phyloP scores from a whole-genome alignment of 2,888 invertebrate species.

The Abrostola triplasia region DNA sequence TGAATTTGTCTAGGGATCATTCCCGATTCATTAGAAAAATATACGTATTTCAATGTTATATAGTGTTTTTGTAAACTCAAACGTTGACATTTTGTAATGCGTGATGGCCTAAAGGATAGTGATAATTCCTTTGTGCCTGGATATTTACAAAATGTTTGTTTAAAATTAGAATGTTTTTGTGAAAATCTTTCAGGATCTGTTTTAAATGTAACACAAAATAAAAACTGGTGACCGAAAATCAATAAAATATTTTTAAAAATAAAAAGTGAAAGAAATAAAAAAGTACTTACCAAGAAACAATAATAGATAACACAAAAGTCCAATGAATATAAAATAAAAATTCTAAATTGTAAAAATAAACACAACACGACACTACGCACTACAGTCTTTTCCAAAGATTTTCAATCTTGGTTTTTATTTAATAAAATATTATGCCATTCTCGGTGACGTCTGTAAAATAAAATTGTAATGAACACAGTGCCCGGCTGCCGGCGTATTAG shows the following conservation, averaged over 20 bases:
- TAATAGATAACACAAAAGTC: conserved; percentile 80
- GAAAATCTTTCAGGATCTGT: background rate
- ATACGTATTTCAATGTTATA: conserved; percentile 48
- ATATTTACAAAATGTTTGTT: conserved; percentile 17
- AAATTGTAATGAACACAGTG: conserved; percentile 65
- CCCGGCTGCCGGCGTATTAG: conserved; percentile 67
- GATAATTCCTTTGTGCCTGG: conserved; percentile 50
- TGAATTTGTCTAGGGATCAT: conserved; percentile 73
- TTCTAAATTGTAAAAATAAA: conserved; percentile 71
- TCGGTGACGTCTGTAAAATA: conserved; percentile 74
- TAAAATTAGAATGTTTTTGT: conserved; percentile 5
- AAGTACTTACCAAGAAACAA: conserved; percentile 80
- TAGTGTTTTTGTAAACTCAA: conserved; percentile 46
- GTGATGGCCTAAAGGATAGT: conserved; percentile 16
- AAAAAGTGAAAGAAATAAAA: conserved; percentile 56
- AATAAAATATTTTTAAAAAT: conserved; percentile 42
- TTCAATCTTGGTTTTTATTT: conserved; percentile 74
- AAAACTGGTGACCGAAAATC: conserved; percentile 28
- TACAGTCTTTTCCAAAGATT: conserved; percentile 74
- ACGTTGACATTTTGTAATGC: conserved; percentile 20
- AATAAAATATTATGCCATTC: conserved; percentile 74
- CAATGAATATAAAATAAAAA: conserved; percentile 67
- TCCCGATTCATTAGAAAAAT: conserved; percentile 62
- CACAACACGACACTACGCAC: conserved; percentile 87
- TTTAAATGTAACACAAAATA: background rate